Conservation (phyloP, 2,113 vertebrate species). For the Grus americana region DNA sequence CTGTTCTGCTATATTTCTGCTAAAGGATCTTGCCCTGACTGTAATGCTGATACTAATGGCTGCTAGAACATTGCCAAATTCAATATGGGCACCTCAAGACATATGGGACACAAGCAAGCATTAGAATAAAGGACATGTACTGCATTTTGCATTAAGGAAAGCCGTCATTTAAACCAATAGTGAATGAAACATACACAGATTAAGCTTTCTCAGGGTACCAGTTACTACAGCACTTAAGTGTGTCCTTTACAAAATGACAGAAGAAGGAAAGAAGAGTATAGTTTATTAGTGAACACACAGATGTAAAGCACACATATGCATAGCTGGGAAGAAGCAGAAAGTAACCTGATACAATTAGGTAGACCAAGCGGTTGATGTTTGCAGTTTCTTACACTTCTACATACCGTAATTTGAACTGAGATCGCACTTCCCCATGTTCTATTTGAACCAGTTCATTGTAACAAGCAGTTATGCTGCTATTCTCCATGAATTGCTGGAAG, state of each 20-base stretch:
- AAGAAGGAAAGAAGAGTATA: not conserved
- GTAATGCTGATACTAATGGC: not conserved
- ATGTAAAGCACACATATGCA: not conserved
- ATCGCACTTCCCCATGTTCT: conserved; percentile 90
- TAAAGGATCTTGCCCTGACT: not conserved
- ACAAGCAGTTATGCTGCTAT: conserved; percentile 87
- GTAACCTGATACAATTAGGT: not conserved
- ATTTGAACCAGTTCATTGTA: conserved; percentile 96
- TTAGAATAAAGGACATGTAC: not conserved
- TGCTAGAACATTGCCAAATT: not conserved
- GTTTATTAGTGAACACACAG: not conserved
- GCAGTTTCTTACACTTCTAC: conserved; percentile 29
- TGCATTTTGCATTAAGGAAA: not conserved
- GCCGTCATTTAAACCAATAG: not conserved
- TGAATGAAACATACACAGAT: not conserved
- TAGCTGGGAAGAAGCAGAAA: not conserved
- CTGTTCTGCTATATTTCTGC: not conserved
- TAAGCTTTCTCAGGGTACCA: not conserved
- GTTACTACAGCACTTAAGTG: not conserved
- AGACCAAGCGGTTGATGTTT: not conserved
- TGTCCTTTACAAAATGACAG: not conserved
- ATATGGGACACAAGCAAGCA: not conserved
- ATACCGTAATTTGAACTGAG: conserved; percentile 95
- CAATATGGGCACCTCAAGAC: not conserved
- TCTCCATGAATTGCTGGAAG: conserved; percentile 91